A percentile compares a stretch with the other conserved stretches of the same genome.
phyloP scores from a whole-genome alignment of 2,797 vertebrate species.

The Sebastes umbrosus region DNA sequence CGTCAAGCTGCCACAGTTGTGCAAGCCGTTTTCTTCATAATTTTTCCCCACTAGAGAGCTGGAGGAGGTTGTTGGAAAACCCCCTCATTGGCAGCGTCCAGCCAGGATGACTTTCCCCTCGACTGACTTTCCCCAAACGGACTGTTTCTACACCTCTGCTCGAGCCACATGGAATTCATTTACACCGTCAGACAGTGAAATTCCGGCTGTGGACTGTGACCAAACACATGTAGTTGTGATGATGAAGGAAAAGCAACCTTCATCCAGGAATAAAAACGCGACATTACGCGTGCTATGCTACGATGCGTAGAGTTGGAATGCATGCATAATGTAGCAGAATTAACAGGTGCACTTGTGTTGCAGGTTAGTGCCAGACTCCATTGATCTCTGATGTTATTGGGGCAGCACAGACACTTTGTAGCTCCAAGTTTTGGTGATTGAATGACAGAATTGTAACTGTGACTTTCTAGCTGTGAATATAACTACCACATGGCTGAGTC shows the following conservation, averaged over 20 bases:
- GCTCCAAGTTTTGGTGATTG: slow-evolving; percentile 29
- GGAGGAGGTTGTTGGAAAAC: slow-evolving; percentile 78
- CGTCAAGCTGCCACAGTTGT: slow-evolving; percentile 55
- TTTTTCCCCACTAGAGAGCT: slow-evolving; percentile 66
- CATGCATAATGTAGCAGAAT: slow-evolving; percentile 32
- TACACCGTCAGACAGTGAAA: slow-evolving; percentile 77
- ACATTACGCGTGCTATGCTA: slow-evolving; percentile 40
- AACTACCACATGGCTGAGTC: background rate
- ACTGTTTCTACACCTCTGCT: slow-evolving; percentile 77
- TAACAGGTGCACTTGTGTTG: slow-evolving; percentile 46
- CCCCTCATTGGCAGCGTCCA: slow-evolving; percentile 70
- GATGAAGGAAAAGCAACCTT: slow-evolving; percentile 63
- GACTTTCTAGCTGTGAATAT: background rate
- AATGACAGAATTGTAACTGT: slow-evolving; percentile 18
- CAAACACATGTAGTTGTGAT: slow-evolving; percentile 79
- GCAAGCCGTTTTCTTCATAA: slow-evolving; percentile 64
- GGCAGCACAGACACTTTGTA: slow-evolving; percentile 45
- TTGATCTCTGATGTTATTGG: slow-evolving; percentile 51
- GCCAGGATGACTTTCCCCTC: slow-evolving; percentile 74
- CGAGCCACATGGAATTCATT: slow-evolving; percentile 82
- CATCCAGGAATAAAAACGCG: slow-evolving; percentile 59
- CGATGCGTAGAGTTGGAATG: slow-evolving; percentile 20
- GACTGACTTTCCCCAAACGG: slow-evolving; percentile 76
- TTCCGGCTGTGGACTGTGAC: slow-evolving; percentile 72
- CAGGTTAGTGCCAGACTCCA: slow-evolving; percentile 32